A percentile compares a stretch with the other conserved stretches of the same genome.
Evolutionary conservation across 2,113 vertebrate species (phyloP).

Genomic region (Cairina moschata): DNA sequence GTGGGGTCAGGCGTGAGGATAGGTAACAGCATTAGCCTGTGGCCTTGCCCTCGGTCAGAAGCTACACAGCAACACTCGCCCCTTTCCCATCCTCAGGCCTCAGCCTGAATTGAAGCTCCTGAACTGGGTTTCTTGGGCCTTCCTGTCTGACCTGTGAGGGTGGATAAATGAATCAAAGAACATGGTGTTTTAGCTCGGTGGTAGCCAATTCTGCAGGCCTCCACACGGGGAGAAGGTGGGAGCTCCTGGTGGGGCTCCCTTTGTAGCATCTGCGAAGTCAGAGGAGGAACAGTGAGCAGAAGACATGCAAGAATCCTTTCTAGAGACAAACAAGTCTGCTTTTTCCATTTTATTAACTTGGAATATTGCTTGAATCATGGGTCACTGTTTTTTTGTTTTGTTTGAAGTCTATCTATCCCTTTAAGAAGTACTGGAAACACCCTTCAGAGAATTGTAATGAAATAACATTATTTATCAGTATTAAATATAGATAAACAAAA

Average conservation of each 20-base stretch:
- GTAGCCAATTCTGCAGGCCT: background rate
- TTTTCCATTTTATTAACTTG: background rate
- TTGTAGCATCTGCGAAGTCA: background rate
- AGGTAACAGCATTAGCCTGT: background rate
- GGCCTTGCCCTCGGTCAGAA: background rate
- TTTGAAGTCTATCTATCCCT: background rate
- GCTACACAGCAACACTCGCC: fast-evolving
- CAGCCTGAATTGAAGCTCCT: background rate
- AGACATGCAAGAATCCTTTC: background rate
- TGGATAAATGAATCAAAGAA: background rate
- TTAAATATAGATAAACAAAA: slow-evolving; percentile 80
- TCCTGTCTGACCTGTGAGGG: background rate
- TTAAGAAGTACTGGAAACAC: slow-evolving; percentile 48
- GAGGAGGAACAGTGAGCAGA: background rate
- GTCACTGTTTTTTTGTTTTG: background rate
- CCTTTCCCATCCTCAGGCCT: background rate
- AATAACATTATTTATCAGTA: slow-evolving; percentile 76
- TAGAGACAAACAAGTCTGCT: background rate
- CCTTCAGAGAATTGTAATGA: slow-evolving; percentile 62
- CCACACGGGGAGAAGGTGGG: background rate
- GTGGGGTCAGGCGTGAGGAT: background rate
- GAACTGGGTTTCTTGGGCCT: background rate
- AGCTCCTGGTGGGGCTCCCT: background rate
- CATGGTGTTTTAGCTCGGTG: background rate
- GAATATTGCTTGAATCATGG: background rate